phyloP scores from a whole-genome alignment of 2,113 vertebrate genomes.

The Heterotis niloticus region DNA sequence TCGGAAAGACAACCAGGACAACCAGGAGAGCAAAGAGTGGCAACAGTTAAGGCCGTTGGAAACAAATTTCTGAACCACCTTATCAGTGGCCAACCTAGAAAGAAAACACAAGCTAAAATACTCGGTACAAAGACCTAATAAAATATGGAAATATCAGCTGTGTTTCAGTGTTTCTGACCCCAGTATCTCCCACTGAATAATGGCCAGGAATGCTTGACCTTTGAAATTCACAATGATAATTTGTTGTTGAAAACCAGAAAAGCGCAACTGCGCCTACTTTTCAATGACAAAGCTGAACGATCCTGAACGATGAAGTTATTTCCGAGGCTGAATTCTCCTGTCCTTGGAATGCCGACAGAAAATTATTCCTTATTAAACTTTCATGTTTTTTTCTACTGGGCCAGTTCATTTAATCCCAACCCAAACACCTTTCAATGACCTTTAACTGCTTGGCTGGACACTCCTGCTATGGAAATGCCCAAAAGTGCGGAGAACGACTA shows the following conservation, averaged over 20 bases:
- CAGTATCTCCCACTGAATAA: neutral
- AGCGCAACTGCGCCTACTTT: neutral
- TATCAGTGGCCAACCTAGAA: neutral
- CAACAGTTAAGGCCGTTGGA: too few relatives aligned
- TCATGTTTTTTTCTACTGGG: neutral
- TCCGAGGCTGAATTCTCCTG: neutral
- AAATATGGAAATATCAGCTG: neutral
- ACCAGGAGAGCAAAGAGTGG: too few relatives aligned
- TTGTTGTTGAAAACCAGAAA: neutral
- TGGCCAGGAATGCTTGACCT: neutral
- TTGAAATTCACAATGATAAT: neutral
- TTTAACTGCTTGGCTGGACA: neutral
- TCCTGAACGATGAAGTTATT: neutral
- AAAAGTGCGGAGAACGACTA: neutral
- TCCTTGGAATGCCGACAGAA: neutral
- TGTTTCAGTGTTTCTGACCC: neutral
- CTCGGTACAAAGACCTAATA: neutral
- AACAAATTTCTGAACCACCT: neutral
- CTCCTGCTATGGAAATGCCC: neutral
- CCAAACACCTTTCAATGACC: neutral
- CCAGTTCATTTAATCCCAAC: neutral
- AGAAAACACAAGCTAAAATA: neutral
- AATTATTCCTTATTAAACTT: slow-evolving; percentile 2
- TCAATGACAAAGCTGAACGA: neutral
- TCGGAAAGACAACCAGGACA: too few relatives aligned